phyloP scores from a whole-genome alignment of 2,797 vertebrate genomes.

The Manis pentadactyla region DNA sequence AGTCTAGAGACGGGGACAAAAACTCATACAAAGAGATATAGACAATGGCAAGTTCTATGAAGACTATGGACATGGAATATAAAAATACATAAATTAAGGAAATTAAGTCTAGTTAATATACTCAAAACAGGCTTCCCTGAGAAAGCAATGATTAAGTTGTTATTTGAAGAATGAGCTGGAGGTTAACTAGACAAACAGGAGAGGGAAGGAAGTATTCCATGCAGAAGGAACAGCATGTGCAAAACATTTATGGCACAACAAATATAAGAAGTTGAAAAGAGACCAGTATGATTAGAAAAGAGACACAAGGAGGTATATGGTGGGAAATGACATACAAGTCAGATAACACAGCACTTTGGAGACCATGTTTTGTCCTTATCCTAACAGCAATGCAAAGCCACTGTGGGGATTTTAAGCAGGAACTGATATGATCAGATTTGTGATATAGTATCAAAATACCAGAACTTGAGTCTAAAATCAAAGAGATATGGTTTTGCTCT shows the following conservation, averaged over 20 bases:
- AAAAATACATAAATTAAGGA: neutral
- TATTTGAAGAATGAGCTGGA: neutral
- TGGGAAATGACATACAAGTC: neutral
- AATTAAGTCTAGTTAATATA: neutral
- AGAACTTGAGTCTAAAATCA: constrained; percentile 7
- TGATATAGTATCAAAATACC: neutral
- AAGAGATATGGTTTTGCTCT: neutral
- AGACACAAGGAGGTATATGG: neutral
- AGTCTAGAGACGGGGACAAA: neutral
- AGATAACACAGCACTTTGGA: neutral
- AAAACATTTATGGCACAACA: neutral
- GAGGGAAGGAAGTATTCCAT: neutral
- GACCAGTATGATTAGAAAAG: neutral
- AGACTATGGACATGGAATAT: neutral
- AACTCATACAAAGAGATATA: neutral
- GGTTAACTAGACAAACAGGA: neutral
- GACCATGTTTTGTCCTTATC: neutral
- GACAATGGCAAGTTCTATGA: neutral
- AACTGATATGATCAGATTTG: neutral
- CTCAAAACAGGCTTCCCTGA: neutral
- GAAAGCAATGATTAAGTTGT: neutral
- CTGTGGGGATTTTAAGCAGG: neutral
- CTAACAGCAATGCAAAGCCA: constrained; percentile 13
- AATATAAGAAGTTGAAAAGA: neutral
- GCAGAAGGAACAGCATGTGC: neutral